Evolutionary conservation across 2,113 vertebrate species (phyloP).

Genomic region (Halichoerus grypus): DNA sequence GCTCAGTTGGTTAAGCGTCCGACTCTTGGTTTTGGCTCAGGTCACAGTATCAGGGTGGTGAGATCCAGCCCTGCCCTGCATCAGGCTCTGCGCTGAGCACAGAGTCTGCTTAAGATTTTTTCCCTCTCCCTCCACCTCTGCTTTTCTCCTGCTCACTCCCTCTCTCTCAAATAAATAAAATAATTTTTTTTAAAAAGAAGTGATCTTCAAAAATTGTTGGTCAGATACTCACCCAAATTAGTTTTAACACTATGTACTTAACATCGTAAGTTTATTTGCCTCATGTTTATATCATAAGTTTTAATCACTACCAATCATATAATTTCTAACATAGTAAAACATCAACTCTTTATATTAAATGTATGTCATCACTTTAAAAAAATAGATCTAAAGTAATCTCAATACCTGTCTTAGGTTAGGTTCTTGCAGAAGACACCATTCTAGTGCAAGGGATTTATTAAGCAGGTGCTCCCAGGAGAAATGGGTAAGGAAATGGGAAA

Average conservation of each 20-base stretch:
- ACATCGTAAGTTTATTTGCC: neutral
- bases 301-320: slow-evolving; percentile 33
- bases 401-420: neutral
- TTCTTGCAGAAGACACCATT: neutral
- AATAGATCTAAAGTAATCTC: neutral
- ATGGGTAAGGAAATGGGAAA: neutral
- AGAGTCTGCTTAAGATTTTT: neutral
- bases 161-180: neutral
- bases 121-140: neutral
- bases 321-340: slow-evolving; percentile 10
- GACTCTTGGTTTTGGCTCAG: neutral
- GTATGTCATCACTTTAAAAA: neutral
- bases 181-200: neutral
- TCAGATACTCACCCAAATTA: neutral
- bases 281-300: neutral
- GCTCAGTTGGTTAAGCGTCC: neutral
- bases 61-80: neutral
- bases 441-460: neutral
- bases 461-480: neutral
- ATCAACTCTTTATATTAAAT: slow-evolving; percentile 5
- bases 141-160: neutral
- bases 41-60: neutral
- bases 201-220: neutral
- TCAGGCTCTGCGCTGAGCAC: neutral
- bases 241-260: slow-evolving; percentile 6